Evolutionary conservation across 92 coral and sea anemone species (phyloP), one percentile per base, ranked within the genome.

Genomic region (Palythoa heliodiscus): DNA sequence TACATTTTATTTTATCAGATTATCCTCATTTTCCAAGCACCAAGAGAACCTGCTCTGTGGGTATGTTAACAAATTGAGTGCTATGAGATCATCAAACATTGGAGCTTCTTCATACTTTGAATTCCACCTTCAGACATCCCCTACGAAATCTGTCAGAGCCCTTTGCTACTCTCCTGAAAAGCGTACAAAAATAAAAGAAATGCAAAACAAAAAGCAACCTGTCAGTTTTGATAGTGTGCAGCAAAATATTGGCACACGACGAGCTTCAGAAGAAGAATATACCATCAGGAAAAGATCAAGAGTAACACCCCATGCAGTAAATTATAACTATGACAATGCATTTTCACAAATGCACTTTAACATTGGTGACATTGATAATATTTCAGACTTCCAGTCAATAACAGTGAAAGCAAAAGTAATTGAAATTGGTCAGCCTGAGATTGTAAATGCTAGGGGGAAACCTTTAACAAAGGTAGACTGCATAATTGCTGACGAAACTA

Each of bases 191-290:
- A 24, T 83, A 24, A 83, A 70, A n/a, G 87, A 83, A 52, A 22
- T 53, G 38, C 64, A 69, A 83, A 78, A 43, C 11, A 52, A 77
- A 77, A 77, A 40, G 52, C 22, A 52, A 50, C n/a, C 83, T 16
- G 87, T 83, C 76, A 47, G 19, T 69, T n/a, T 69, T 39, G 87
- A 83, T 39, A 71, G 50, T 70, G 87, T 83, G 11, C 87, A 83
- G 23, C 16, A 13, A 25, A 47, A 78, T 23, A 50, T 71, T 23
- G 87, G 78, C 23, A 48, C 20, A 71, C 79, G 79, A 13, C 48
- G 78, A 83, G 87, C 87, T 67, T 66, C 87, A n/a, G 87, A 71
- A 52, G 64, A 83, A 53, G 87, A 70, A 57, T 83, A 83, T 70
- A 83, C 87, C 16, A 43, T 83, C 35, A 83, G 57, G 24, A 83